Evolutionary conservation across 2,888 invertebrate species (phyloP).

Genomic region (Bibio marci): DNA sequence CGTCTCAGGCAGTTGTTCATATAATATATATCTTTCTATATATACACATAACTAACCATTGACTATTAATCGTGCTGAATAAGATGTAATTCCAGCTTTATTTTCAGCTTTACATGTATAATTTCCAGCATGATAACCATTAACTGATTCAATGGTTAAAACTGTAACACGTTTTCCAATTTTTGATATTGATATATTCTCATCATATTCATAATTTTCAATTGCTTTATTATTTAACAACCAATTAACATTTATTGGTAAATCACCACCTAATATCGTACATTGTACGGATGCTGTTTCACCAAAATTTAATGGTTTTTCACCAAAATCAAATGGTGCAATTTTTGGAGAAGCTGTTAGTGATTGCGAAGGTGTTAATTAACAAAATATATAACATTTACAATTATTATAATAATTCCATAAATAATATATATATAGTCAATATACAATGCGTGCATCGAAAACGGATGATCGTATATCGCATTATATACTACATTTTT

Average conservation of each 20-base stretch:
- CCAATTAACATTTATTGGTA: slow-evolving; percentile 42
- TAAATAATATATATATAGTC: no score
- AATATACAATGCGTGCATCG: no score
- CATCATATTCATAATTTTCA: slow-evolving; percentile 24
- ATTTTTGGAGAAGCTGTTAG: no score
- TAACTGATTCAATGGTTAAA: slow-evolving; percentile 49
- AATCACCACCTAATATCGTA: slow-evolving; percentile 35
- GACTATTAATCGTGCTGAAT: slow-evolving; percentile 52
- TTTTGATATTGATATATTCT: slow-evolving; percentile 22
- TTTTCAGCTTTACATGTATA: slow-evolving; percentile 62
- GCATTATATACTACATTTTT: no score
- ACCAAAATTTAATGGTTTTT: slow-evolving; percentile 51
- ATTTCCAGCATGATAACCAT: slow-evolving; percentile 53
- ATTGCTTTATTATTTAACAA: slow-evolving; percentile 34
- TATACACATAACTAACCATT: no score
- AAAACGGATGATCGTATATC: no score
- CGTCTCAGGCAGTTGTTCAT: no score
- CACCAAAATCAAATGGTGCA: slow-evolving; percentile 57
- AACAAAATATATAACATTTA: slow-evolving; percentile 4
- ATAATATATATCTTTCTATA: no score
- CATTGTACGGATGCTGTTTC: slow-evolving; percentile 37
- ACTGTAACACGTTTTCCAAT: slow-evolving; percentile 34
- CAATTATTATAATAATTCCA: no score
- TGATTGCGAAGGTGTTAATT: no score
- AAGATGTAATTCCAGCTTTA: slow-evolving; percentile 48